Evolutionary conservation across 2,113 vertebrate species (phyloP), one percentile per base, ranked within the genome.

Genomic region (Panurus biarmicus): DNA sequence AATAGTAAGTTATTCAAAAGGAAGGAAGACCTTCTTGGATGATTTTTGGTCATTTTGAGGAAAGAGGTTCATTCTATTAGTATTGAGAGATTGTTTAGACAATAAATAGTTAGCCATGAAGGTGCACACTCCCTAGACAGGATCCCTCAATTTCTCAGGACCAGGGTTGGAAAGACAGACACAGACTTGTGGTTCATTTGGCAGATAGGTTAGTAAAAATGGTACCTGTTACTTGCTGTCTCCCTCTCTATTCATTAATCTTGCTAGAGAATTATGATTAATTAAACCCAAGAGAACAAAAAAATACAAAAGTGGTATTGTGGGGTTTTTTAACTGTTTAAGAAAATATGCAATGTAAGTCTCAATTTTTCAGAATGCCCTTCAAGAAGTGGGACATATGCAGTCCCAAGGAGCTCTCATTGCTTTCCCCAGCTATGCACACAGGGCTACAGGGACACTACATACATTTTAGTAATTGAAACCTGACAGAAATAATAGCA

Each of bases 381-480:
- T 80, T 73, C 26, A 31, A n/a, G 11, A 61, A 44, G 22, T 31
- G 40, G 36, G 33, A 25, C 0, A 1, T 15, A 33, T 1, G 1
- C 13, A 64, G 54, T 61, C 62, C 36, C 21, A 47, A 62, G 64
- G 51, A 77, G 20, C 12, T 73, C 26, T 61, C 54, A 10, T 20
- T 77, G 25, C 44, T 80, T 85, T 89, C 31, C 51, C 29, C 51
- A 23, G 33, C 56, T n/a, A 3, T 56, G 12, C 4, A 1, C 9
- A 20, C 40, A 22, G 67, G 36, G 23, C 33, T 89, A 3, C 42
- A 38, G 29, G 38, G 15, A 26, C 51, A 40, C 26, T 54, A 5
- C 4, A 0, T 76, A 11, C 35, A 28, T 83, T 93, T 75, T 47
- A 13, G 54, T 38, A 50, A 25, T 20, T 50, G 65, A 90, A 84